Conservation (phyloP, 2,113 vertebrate genomes). For the Mugil cephalus region DNA sequence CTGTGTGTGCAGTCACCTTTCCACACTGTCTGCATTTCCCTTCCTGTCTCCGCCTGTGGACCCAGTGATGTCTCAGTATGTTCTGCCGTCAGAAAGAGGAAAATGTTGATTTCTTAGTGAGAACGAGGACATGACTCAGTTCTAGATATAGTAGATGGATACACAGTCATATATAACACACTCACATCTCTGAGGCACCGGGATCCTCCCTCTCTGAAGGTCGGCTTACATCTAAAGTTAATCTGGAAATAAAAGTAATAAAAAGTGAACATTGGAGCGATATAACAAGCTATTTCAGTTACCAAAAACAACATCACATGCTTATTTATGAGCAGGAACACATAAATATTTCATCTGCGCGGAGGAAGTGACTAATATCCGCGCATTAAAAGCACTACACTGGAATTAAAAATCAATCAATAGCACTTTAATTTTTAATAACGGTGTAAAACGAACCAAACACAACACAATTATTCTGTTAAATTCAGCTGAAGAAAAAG, state of each 20-base stretch:
- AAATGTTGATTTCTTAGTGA: background rate
- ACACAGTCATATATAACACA: slow-evolving; percentile 20
- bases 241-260: slow-evolving; percentile 84
- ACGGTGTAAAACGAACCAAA: too few species aligned
- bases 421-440: too few species aligned
- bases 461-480: too few species aligned
- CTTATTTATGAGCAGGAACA: too few species aligned
- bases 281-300: too few species aligned
- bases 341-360: too few species aligned
- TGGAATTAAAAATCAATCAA: too few species aligned
- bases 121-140: background rate
- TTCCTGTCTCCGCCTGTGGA: slow-evolving; percentile 95
- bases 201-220: slow-evolving; percentile 95
- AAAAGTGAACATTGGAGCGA: too few species aligned
- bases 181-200: slow-evolving; percentile 95
- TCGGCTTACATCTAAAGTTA: slow-evolving; percentile 97
- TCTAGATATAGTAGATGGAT: background rate
- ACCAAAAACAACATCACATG: too few species aligned
- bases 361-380: too few species aligned
- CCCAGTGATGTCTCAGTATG: slow-evolving; percentile 96
- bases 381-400: too few species aligned
- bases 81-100: slow-evolving; percentile 83
- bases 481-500: too few species aligned
- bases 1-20: slow-evolving; percentile 85
- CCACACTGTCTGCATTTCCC: slow-evolving; percentile 98